Evolutionary conservation across 2,888 invertebrate genomes (phyloP), one percentile per base, ranked within the genome.

Genomic region (Schizaphis graminum): DNA sequence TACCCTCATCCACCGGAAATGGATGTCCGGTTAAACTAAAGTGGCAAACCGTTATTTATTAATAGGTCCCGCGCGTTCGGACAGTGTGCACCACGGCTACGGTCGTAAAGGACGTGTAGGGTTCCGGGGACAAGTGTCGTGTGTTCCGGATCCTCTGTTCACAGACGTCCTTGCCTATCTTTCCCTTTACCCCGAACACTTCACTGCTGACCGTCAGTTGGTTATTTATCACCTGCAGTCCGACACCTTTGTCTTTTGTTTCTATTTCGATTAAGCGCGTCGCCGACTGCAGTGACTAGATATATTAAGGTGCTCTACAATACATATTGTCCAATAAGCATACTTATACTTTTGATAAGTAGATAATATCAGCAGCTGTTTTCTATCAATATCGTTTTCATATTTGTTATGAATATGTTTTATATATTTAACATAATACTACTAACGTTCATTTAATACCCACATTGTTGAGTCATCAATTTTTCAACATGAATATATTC

Each of bases 11-110:
- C 21, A 35, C 89, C 77, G 89, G 84, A 93, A 93, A 93, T 89
- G 77, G 57, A 93, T 85, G 93, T 93, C 89, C 93, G 89, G 93
- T 93, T 93, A 94, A 90, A 94, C 90, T 94, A 86, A 86, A 94
- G 90, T 94, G 90, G 93, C 90, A 90, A 94, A 90, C 93, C 86
- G 85, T 94, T 90, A 90, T 94, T 94, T 94, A 94, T 94, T 94
- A 90, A 94, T 94, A 94, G 89, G 89, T 89, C 56, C 92, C 56
- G 49, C n/a, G 26, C 41, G 49, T 56, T 47, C 13, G 5, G 57
- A 41, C 85, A 86, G 28, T 44, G n/a, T 35, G 53, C 44, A 53
- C 11, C 11, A 28, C 44, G 47, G 47, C 53, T 56, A 35, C 24
- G 56, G 88, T 24, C 53, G 53, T 35, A 56, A 88, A 24, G 53